phyloP scores from a whole-genome alignment of 2,797 vertebrate species.

The Eulemur mongoz region DNA sequence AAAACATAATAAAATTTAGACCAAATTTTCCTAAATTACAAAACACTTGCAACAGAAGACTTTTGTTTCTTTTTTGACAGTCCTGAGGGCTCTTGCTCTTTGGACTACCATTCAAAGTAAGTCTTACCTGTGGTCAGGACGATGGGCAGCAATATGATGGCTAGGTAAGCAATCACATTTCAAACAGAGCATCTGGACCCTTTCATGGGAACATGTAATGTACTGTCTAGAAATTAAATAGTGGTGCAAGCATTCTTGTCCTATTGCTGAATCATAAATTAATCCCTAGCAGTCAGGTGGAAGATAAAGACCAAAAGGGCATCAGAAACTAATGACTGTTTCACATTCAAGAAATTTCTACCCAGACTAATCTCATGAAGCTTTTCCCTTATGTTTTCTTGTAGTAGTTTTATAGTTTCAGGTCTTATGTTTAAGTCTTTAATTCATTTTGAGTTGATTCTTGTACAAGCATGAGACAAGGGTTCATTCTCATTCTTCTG shows the following conservation, averaged over 20 bases:
- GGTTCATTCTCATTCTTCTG: neutral
- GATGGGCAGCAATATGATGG: neutral
- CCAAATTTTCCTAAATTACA: neutral
- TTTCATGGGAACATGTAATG: neutral
- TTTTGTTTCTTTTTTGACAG: neutral
- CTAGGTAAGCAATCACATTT: neutral
- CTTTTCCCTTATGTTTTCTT: neutral
- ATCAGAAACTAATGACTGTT: neutral
- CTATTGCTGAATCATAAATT: neutral
- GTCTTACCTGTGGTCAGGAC: neutral
- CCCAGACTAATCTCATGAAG: neutral
- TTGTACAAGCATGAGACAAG: neutral
- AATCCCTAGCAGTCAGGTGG: neutral
- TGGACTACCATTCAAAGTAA: neutral
- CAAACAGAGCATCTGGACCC: no score
- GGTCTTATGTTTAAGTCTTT: neutral
- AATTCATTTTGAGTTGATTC: neutral
- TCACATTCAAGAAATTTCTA: neutral
- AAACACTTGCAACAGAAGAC: neutral
- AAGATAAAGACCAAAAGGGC: neutral
- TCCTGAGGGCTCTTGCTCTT: neutral
- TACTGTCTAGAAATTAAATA: neutral
- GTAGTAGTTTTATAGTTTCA: neutral
- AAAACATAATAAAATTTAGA: neutral
- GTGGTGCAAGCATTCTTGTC: accelerated